phyloP scores from a whole-genome alignment of 2,888 invertebrate species.

The Liposcelis brunnea region DNA sequence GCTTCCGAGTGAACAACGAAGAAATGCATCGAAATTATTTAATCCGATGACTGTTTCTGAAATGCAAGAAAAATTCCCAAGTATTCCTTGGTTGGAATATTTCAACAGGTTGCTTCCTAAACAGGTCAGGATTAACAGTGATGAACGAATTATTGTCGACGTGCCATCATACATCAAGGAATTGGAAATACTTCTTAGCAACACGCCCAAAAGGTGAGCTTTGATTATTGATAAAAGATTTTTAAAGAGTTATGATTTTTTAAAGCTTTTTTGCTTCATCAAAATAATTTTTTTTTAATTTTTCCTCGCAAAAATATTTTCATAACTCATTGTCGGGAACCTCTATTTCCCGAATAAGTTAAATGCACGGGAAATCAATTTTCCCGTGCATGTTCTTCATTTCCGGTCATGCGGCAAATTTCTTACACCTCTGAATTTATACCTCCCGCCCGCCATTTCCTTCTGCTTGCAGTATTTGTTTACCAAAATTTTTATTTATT shows the following conservation, averaged over 20 bases:
- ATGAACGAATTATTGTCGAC: conserved; percentile 68
- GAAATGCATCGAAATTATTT: conserved; percentile 81
- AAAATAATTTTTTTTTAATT: no score
- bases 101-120: conserved; percentile 62
- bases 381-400: no score
- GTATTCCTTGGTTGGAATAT: conserved; percentile 66
- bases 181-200: conserved; percentile 41
- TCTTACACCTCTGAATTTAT: no score
- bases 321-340: no score
- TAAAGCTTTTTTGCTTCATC: not conserved
- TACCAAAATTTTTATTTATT: no score
- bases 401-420: no score
- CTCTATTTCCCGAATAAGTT: no score
- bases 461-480: no score
- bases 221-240: not conserved
- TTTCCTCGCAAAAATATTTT: no score
- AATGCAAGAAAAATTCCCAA: conserved; percentile 54
- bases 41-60: conserved; percentile 75
- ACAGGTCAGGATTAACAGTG: conserved; percentile 37
- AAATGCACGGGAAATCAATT: no score
- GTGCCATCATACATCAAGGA: conserved; percentile 64
- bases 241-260: not conserved
- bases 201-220: conserved; percentile 36
- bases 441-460: no score
- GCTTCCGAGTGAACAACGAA: conserved; percentile 70